Percentiles rank a stretch among this genome's conserved stretches.
These are phyloP conservation scores for Chelmon rostratus DNA, from an alignment of 2,797 vertebrate species.

Conservation along the genomic window DNA sequence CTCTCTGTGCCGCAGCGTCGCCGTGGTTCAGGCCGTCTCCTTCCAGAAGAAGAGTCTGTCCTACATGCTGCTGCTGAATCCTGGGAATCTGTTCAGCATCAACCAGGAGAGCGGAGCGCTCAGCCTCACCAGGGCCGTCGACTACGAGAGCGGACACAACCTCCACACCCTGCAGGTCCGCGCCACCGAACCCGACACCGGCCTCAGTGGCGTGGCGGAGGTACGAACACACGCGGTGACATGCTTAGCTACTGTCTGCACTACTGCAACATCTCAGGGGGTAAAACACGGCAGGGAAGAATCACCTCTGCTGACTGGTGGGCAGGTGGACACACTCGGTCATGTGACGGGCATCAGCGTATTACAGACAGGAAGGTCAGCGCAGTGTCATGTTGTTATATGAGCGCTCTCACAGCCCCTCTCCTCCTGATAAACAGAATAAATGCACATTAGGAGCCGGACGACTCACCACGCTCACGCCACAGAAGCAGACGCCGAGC, in stretches of 20 bases:
- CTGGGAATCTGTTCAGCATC: slow-evolving; percentile 89
- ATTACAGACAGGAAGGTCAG: slow-evolving; percentile 1
- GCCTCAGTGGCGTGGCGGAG: slow-evolving; percentile 89
- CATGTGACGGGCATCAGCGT: neutral
- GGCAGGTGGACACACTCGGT: slow-evolving; percentile 7
- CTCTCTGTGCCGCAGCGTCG: slow-evolving; percentile 79
- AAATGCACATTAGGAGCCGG: slow-evolving; percentile 1
- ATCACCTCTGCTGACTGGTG: neutral
- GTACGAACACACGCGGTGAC: slow-evolving; percentile 66
- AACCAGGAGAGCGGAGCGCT: slow-evolving; percentile 89
- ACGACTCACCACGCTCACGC: neutral
- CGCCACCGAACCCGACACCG: slow-evolving; percentile 85
- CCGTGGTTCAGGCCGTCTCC: slow-evolving; percentile 89
- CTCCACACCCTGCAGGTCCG: slow-evolving; percentile 89
- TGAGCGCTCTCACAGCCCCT: neutral
- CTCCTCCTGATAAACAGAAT: neutral
- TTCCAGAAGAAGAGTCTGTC: slow-evolving; percentile 90
- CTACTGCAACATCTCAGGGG: too few species aligned
- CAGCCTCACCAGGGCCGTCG: slow-evolving; percentile 86
- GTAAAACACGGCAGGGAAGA: too few species aligned
- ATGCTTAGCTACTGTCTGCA: neutral
- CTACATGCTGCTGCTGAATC: slow-evolving; percentile 89
- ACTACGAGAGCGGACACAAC: slow-evolving; percentile 90
- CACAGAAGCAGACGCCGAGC: slow-evolving; percentile 1
- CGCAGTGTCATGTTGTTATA: too few species aligned